phyloP scores from a whole-genome alignment of 2,888 invertebrate species.

The Acrobasis repandana region DNA sequence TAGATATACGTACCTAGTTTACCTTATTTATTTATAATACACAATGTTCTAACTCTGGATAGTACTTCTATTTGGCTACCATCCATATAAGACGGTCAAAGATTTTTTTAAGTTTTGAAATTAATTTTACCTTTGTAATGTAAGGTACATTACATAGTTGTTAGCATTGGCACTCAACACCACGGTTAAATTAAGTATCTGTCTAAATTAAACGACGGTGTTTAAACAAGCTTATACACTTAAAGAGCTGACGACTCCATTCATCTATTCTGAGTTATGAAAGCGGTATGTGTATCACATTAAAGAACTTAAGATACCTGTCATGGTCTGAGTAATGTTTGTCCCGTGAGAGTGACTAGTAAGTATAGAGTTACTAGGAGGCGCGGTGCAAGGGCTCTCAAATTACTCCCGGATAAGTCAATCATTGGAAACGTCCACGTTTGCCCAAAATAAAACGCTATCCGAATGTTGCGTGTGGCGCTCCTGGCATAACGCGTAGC shows the following conservation, averaged over 20 bases:
- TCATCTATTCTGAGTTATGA: slow-evolving; percentile 34
- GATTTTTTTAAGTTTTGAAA: background rate
- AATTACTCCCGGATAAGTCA: slow-evolving; percentile 83
- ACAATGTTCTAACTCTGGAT: no score
- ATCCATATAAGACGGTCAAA: background rate
- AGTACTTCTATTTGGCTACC: no score
- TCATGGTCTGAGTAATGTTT: slow-evolving; percentile 57
- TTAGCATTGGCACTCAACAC: background rate
- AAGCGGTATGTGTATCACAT: slow-evolving; percentile 34
- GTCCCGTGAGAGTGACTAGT: slow-evolving; percentile 51
- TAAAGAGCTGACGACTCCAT: slow-evolving; percentile 31
- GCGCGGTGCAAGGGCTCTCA: slow-evolving; percentile 67
- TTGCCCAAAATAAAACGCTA: slow-evolving; percentile 78
- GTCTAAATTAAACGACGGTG: slow-evolving; percentile 19
- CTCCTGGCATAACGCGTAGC: slow-evolving; percentile 75
- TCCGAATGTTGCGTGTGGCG: slow-evolving; percentile 78
- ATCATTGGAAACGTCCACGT: slow-evolving; percentile 80
- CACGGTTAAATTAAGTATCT: slow-evolving; percentile 2
- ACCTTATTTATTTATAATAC: no score
- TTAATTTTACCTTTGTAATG: background rate
- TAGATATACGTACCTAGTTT: no score
- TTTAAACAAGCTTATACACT: slow-evolving; percentile 22
- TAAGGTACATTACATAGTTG: background rate
- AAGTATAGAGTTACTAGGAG: slow-evolving; percentile 61
- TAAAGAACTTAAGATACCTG: slow-evolving; percentile 55